phyloP scores from a whole-genome alignment of 2,797 vertebrate species.

The Megalops cyprinoides region DNA sequence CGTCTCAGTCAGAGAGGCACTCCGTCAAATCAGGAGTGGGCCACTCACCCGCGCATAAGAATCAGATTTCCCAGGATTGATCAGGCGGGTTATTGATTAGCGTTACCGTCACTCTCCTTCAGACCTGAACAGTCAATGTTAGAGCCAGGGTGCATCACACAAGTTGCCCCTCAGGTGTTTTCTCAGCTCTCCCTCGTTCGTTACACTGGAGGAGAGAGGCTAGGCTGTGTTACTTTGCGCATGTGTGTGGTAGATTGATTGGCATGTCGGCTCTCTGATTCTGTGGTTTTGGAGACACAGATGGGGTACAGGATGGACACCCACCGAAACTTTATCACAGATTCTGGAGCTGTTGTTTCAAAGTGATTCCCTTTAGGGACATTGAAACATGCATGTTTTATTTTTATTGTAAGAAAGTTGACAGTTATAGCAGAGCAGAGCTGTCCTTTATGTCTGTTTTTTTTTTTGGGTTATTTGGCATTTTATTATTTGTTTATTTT shows the following conservation, averaged over 20 bases:
- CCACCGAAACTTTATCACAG: neutral
- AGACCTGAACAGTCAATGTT: slow-evolving; percentile 40
- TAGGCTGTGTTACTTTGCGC: neutral
- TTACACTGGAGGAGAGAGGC: slow-evolving; percentile 12
- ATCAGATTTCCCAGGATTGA: slow-evolving; percentile 50
- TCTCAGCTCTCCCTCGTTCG: neutral
- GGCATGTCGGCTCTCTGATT: neutral
- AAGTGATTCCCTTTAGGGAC: neutral
- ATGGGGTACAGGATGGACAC: slow-evolving; percentile 17
- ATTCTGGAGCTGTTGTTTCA: neutral
- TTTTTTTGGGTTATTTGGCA: too few relatives aligned
- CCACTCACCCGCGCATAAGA: slow-evolving; percentile 50
- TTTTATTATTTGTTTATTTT: too few relatives aligned
- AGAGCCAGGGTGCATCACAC: slow-evolving; percentile 43
- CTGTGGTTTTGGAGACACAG: neutral
- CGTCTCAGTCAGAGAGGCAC: slow-evolving; percentile 29
- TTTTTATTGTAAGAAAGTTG: neutral
- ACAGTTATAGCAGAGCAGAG: too few relatives aligned
- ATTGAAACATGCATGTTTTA: neutral
- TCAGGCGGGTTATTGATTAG: slow-evolving; percentile 51
- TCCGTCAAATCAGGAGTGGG: slow-evolving; percentile 54
- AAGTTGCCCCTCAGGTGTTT: slow-evolving; percentile 28
- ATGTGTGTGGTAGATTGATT: neutral
- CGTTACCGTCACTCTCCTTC: slow-evolving; percentile 38
- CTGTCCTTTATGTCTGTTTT: too few relatives aligned